phyloP scores from a whole-genome alignment of 1,140 invertebrate species.

The Drosophila navojoa region DNA sequence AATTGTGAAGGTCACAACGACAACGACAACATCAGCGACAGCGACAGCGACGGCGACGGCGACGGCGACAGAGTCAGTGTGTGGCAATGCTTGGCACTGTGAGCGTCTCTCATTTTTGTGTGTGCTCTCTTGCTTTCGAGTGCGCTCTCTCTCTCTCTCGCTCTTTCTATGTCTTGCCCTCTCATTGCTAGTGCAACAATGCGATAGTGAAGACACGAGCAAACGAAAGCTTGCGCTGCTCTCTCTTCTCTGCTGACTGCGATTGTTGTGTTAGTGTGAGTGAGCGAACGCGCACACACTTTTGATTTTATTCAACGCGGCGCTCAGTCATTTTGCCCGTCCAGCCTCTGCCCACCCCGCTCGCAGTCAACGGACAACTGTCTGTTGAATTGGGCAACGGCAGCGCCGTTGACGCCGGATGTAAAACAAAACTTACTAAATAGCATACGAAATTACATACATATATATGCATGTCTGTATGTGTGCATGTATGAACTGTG shows the following conservation, averaged over 20 bases:
- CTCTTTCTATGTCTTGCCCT: background rate
- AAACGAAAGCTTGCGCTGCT: conserved; percentile 64
- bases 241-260: conserved; percentile 41
- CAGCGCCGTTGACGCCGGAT: conserved; percentile 64
- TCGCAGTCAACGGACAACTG: conserved; percentile 19
- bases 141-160: conserved; percentile 1
- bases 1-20: conserved; percentile 84
- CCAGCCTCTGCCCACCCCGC: background rate
- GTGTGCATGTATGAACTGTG: conserved; percentile 28
- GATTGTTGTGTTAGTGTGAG: conserved; percentile 37
- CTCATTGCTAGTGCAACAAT: conserved; percentile 34
- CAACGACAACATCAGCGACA: conserved; percentile 58
- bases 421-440: conserved; percentile 78
- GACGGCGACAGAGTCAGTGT: conserved; percentile 47
- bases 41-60: conserved; percentile 20
- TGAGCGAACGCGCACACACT: conserved; percentile 52
- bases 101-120: conserved; percentile 30
- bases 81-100: conserved; percentile 64
- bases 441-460: conserved; percentile 70
- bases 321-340: conserved; percentile 37
- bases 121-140: conserved; percentile 10
- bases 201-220: conserved; percentile 39
- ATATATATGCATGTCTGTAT: background rate
- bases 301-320: conserved; percentile 74
- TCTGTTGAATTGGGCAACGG: conserved; percentile 73